These are phyloP conservation scores for Theonella swinhoei DNA, from an alignment of 37 sponge, comb jelly and placozoan species.

Conservation along the genomic window DNA sequence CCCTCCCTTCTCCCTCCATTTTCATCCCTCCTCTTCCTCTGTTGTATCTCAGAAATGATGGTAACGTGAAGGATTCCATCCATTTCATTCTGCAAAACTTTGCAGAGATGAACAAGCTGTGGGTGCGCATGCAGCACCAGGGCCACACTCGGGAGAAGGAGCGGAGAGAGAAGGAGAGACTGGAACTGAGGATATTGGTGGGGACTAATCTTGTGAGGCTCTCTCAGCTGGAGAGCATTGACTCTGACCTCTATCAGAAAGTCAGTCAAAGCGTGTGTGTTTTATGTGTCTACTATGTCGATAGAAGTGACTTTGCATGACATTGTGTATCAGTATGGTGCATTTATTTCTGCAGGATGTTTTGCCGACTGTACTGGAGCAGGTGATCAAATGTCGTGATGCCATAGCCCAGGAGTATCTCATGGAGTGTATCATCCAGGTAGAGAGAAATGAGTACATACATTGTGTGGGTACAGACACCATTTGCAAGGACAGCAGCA, in stretches of 20 bases:
- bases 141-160: conserved; percentile 97
- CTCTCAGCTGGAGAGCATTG: conserved; percentile 88
- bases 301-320: no score
- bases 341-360: conserved; percentile 47
- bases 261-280: conserved; percentile 27
- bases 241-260: conserved; percentile 74
- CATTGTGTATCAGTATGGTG: neutral
- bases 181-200: conserved; percentile 95
- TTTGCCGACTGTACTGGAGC: conserved; percentile 91
- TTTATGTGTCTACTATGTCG: no score
- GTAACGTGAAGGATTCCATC: conserved; percentile 87
- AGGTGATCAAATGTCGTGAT: conserved; percentile 94
- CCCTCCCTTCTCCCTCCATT: neutral
- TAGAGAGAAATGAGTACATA: conserved; percentile 11
- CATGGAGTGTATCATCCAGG: conserved; percentile 99
- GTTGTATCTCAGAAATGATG: conserved; percentile 46
- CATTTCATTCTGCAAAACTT: conserved; percentile 95
- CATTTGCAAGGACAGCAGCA: no score
- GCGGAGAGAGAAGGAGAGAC: conserved; percentile 94
- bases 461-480: neutral
- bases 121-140: conserved; percentile 99
- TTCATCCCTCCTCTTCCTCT: neutral
- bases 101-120: conserved; percentile 99
- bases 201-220: conserved; percentile 98
- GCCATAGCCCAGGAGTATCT: conserved; percentile 98